phyloP scores from a whole-genome alignment of 1,140 invertebrate species.

The Mamestra configurata region DNA sequence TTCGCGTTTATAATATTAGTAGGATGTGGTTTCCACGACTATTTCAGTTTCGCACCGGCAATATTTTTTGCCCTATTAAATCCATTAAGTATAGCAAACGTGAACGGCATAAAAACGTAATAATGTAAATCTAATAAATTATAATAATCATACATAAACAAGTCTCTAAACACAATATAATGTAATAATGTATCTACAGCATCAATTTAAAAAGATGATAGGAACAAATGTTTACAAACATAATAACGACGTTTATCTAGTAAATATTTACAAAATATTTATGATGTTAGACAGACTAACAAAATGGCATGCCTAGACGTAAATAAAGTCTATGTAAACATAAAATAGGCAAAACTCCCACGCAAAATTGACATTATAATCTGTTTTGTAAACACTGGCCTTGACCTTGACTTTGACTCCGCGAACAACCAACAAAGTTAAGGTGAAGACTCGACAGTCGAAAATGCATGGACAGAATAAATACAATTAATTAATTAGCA shows the following conservation, averaged over 20 bases:
- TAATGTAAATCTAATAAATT: neutral
- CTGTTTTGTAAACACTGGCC: neutral
- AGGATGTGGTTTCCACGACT: no score
- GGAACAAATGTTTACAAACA: neutral
- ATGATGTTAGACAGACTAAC: neutral
- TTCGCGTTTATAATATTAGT: no score
- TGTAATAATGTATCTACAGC: neutral
- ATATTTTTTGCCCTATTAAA: no score
- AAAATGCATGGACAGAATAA: no score
- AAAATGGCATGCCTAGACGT: neutral
- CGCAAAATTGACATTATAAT: neutral
- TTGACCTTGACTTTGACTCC: neutral
- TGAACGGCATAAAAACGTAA: neutral
- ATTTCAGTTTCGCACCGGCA: no score
- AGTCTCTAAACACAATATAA: neutral
- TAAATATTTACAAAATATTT: neutral
- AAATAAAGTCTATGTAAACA: conserved; percentile 2
- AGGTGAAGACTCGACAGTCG: no score
- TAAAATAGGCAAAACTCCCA: neutral
- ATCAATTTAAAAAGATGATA: conserved; percentile 14
- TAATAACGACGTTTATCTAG: neutral
- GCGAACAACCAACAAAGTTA: neutral
- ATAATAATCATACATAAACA: conserved; percentile 2
- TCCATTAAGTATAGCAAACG: no score
- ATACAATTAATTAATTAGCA: no score